Base-by-base conservation (phyloP, 2,113 vertebrate genomes). In the Salvelinus namaycush region DNA sequence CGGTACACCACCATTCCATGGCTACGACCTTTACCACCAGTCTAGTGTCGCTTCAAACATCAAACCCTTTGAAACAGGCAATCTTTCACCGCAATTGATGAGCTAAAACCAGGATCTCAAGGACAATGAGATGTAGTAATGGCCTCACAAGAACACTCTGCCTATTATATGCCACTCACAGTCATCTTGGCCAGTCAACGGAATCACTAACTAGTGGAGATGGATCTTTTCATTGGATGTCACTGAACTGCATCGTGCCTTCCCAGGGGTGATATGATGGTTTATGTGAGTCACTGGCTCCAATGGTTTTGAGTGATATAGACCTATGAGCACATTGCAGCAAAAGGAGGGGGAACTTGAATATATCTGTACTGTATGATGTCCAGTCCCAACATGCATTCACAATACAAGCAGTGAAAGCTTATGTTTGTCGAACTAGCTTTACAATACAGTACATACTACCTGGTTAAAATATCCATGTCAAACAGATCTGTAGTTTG, bases 41-140 rank as follows among this genome's bases (percentile, higher is more conserved):
- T 79, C 86, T 51, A 49, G 81, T 75, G 80, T 81, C 81, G 82
- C 82, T 80, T 88, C 73, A 73, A 59, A 76, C 73, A 39, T 34
- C 44, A 65, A 65, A 31, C 27, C 27, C 11, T 24, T 71, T 73
- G 54, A 86, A 85, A 84, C 64, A 51, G 76, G 75, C 79, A 82
- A 81, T 89, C 84, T 70, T 79, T 91, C 85, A 86, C 81, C 68
- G 54, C 14, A 60, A 76, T 85, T 87, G 82, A 85, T 85, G 79
- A 76, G 78, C 79, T 18, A 83, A 86, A 80, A 73, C 81, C 14
- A 82, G 72, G 39, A 62, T 72, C 82, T 67, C 81, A 79, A 85
- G 86, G 79, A 77, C 80, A 74, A 72, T 83, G 72, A 66, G 62
- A 54, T 26, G 24, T 31, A 65, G 20, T 88, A 78, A 89, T 80